Evolutionary conservation across 1,140 invertebrate species (phyloP), one percentile per base, ranked within the genome.

Genomic region (Aphelinus atriplicis): DNA sequence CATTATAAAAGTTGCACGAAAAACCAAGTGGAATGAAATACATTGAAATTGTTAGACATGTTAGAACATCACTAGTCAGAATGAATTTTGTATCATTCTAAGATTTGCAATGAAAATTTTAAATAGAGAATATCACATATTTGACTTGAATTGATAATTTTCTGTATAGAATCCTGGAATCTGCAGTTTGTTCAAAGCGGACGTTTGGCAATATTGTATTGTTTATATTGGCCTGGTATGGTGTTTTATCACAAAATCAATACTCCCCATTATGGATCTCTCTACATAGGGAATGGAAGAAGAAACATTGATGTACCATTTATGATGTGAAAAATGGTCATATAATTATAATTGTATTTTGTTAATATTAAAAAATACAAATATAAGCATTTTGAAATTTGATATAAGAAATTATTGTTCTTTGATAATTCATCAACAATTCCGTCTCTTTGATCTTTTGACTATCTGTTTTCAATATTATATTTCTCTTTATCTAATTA

Each of bases 241-340:
- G 89, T 89, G 5, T 93, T 92, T 82, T 95, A 91, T 79, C 93
- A 95, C 79, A 90, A 91, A 84, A 76, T 94, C 1, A 88, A 89
- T 78, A 92, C 91, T 0, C 88, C 90, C 1, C 90, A 92, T 71
- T 90, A 92, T 78, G 93, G 93, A 2, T 94, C 90, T 81, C 81
- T 93, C 3, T 95, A 95, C 78, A 85, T 93, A 69, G 94, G 94
- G 0, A 88, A 92, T 79, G 94, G 94, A 56, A 91, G 90, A 56
- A 93, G 92, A 80, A 93, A 93, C 84, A 87, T 92, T 68, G 93
- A 94, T 83, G 84, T 94, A 48, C 91, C 92, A 47, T 94, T 94
- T 84, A 91, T 94, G 89, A 83, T 92, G 9, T 85, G 79, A 81
- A 58, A 47, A 65, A 61, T 26, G 26, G 26, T 26, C 26, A 26